Base-by-base conservation (phyloP, 2,797 vertebrate species). In the Euthynnus affinis region DNA sequence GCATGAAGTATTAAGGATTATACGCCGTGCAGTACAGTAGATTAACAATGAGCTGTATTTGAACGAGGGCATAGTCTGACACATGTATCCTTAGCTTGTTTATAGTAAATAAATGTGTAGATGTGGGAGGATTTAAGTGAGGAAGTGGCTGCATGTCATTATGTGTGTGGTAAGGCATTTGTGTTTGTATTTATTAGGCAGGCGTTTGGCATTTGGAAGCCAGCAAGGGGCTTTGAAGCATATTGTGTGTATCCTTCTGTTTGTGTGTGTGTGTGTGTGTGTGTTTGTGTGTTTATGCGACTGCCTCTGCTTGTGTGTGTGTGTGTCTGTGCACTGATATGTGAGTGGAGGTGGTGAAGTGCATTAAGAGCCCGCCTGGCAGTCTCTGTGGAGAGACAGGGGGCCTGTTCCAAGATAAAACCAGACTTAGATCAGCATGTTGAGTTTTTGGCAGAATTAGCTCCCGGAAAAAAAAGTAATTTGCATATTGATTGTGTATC, bases 291-390 rank as follows among this genome's bases (percentile, higher is more conserved):
- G 40, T 40, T 40, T 40, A 12, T 42, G 40, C 12, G 40, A 12
- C 40, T 13, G 40, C 13, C 40, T 42, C 40, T 42, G 40, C 40
- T 2, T 37, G 67, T 63, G 55, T 65, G 64, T 29, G 8, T 37
- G 67, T 64, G 70, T 51, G 53, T n/a, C n/a, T n/a, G 27, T 17
- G n/a, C 12, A 13, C 40, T 42, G 40, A 76, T 87, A 87, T 81
- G 82, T 74, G 81, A 75, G 74, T 60, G 49, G 71, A 83, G 78
- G 82, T 74, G 80, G 81, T 81, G 81, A 73, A 82, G 78, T 91
- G 88, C 85, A 83, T 91, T 92, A 88, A 91, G 91, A 92, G 85
- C 71, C 55, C 84, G 87, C 68, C 86, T 91, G 91, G 87, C 88
- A 88, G 40, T 70, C 75, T 87, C 71, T 71, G 72, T 60, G 64